These are phyloP conservation scores for Nemotelus pantherinus DNA, from an alignment of 2,888 invertebrate species.

Conservation along the genomic window DNA sequence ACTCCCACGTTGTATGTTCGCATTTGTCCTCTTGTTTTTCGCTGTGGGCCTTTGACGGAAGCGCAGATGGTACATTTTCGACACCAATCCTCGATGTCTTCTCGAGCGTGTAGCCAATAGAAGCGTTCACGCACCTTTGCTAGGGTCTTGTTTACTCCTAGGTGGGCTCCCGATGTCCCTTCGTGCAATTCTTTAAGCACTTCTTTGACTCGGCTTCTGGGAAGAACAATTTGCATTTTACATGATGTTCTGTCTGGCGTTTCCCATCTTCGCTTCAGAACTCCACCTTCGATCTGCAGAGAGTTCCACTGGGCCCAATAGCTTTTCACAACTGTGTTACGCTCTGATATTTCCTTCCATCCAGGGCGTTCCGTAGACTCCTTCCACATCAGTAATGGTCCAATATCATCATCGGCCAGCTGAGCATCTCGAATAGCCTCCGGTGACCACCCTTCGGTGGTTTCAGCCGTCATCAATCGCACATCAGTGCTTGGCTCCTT, in stretches of 20 bases:
- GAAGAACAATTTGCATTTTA: constrained; percentile 46
- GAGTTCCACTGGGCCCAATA: constrained; percentile 29
- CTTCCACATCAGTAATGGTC: background rate
- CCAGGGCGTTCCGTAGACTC: background rate
- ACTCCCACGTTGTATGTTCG: too few relatives aligned
- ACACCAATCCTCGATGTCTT: too few relatives aligned
- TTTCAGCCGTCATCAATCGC: too few relatives aligned
- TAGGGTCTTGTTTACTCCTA: constrained; percentile 46
- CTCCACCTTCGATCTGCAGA: constrained; percentile 17
- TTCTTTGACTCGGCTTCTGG: constrained; percentile 47
- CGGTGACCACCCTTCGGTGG: too few relatives aligned
- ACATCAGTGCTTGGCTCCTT: too few relatives aligned
- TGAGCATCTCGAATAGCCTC: too few relatives aligned
- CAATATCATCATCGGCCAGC: background rate
- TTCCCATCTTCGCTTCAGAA: constrained; percentile 36
- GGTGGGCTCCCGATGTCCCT: constrained; percentile 54
- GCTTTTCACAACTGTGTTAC: constrained; percentile 3
- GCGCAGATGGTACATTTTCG: too few relatives aligned
- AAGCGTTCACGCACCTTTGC: background rate
- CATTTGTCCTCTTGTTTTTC: too few relatives aligned
- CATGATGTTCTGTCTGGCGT: background rate
- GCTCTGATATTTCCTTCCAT: constrained; percentile 22
- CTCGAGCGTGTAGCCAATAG: constrained; percentile 7
- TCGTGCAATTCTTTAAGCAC: constrained; percentile 50
- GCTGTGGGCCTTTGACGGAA: too few relatives aligned